phyloP scores from a whole-genome alignment of 2,797 vertebrate genomes.

The Emys orbicularis region DNA sequence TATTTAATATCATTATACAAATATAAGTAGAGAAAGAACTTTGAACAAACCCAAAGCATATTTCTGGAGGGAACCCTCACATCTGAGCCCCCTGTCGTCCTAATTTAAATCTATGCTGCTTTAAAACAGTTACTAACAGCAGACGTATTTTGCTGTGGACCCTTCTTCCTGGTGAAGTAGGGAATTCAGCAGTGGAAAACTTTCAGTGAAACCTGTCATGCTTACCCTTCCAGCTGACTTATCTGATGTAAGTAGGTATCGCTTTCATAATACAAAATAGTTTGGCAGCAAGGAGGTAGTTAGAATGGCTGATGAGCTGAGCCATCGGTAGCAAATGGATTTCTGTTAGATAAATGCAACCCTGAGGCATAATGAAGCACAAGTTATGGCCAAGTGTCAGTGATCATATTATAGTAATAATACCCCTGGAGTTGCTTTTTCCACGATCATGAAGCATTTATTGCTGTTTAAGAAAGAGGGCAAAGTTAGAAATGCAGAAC shows the following conservation, averaged over 20 bases:
- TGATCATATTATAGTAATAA: slow-evolving; percentile 37
- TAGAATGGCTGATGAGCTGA: slow-evolving; percentile 60
- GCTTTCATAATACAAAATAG: slow-evolving; percentile 15
- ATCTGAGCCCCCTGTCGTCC: not conserved
- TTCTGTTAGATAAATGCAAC: slow-evolving; percentile 50
- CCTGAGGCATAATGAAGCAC: slow-evolving; percentile 40
- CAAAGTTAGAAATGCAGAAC: slow-evolving; percentile 1
- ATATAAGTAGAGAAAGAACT: not conserved
- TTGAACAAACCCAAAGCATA: not conserved
- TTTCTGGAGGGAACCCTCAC: not conserved
- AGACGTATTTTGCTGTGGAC: not conserved
- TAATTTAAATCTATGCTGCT: not conserved
- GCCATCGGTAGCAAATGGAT: slow-evolving; percentile 55
- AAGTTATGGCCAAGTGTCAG: slow-evolving; percentile 47
- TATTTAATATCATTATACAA: not conserved
- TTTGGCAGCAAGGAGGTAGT: slow-evolving; percentile 27
- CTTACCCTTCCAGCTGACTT: not conserved
- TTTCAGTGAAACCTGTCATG: not conserved
- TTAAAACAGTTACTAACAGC: not conserved
- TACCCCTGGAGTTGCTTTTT: slow-evolving; percentile 24
- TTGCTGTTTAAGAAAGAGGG: not conserved
- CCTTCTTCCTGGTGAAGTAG: not conserved
- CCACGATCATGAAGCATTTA: slow-evolving; percentile 18
- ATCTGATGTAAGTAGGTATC: not conserved
- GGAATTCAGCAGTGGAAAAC: not conserved